Percentiles rank a stretch among this genome's conserved stretches.
phyloP scores from a whole-genome alignment of 1,140 invertebrate species.

The Penaeus chinensis region DNA sequence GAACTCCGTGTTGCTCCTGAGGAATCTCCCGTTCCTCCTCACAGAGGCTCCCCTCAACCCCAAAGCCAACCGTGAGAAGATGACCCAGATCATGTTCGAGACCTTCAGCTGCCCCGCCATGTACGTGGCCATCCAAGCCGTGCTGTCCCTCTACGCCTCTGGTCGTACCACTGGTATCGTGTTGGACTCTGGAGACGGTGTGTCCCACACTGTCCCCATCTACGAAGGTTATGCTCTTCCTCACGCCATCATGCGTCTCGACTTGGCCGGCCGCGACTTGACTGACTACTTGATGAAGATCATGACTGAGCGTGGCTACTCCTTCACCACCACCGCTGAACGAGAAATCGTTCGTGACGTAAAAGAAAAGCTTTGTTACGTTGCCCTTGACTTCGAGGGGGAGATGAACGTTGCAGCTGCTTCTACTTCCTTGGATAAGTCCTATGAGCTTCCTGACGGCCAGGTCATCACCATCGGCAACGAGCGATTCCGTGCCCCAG shows the following conservation, averaged over 20 bases:
- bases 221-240: slow-evolving; percentile 91
- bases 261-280: slow-evolving; percentile 88
- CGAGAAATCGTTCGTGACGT: slow-evolving; percentile 92
- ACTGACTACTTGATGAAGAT: slow-evolving; percentile 94
- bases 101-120: slow-evolving; percentile 93
- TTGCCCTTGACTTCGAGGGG: slow-evolving; percentile 72
- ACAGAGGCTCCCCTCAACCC: slow-evolving; percentile 92
- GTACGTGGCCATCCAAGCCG: slow-evolving; percentile 93
- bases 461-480: slow-evolving; percentile 2
- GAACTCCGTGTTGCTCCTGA: slow-evolving; percentile 95
- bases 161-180: slow-evolving; percentile 96
- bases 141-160: slow-evolving; percentile 90
- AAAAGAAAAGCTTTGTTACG: slow-evolving; percentile 92
- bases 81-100: slow-evolving; percentile 93
- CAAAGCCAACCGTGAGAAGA: slow-evolving; percentile 88
- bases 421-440: background rate
- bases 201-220: slow-evolving; percentile 93
- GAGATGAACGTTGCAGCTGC: slow-evolving; percentile 21
- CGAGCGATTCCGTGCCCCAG: slow-evolving; percentile 67
- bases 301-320: slow-evolving; percentile 79
- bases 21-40: slow-evolving; percentile 90
- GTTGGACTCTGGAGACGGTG: slow-evolving; percentile 91
- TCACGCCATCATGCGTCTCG: slow-evolving; percentile 87
- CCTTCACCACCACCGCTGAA: slow-evolving; percentile 76
- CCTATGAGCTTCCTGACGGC: slow-evolving; percentile 1